A percentile compares a stretch with the other conserved stretches of the same genome.
These are phyloP conservation scores for Chymomyza costata DNA, from an alignment of 1,140 invertebrate genomes.

Conservation along the genomic window DNA sequence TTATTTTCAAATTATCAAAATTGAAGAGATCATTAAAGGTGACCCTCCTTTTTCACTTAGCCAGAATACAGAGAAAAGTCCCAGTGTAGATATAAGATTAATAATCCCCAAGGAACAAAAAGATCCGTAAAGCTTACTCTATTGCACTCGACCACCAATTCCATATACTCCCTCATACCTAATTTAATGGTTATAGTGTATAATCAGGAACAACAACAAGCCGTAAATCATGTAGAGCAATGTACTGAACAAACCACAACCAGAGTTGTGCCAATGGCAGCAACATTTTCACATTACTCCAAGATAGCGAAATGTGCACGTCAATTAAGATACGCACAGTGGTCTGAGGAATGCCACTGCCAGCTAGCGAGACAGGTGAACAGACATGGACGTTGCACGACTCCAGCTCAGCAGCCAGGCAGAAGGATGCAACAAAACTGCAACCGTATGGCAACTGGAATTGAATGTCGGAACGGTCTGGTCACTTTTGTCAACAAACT, in stretches of 20 bases:
- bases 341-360: slow-evolving; percentile 36
- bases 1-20: too few species aligned
- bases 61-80: too few species aligned
- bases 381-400: too few species aligned
- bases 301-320: slow-evolving; percentile 73
- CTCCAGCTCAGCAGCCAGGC: too few species aligned
- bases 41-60: too few species aligned
- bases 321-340: slow-evolving; percentile 66
- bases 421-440: background rate
- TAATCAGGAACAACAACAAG: slow-evolving; percentile 23
- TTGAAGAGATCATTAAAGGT: too few species aligned
- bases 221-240: slow-evolving; percentile 58
- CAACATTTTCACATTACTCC: slow-evolving; percentile 71
- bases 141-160: too few species aligned
- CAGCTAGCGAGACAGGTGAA: slow-evolving; percentile 52
- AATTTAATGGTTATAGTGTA: background rate
- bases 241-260: slow-evolving; percentile 8
- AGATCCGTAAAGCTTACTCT: too few species aligned
- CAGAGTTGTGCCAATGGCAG: slow-evolving; percentile 8
- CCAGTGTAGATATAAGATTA: too few species aligned
- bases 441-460: slow-evolving; percentile 9
- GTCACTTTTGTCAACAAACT: slow-evolving; percentile 68
- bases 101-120: too few species aligned
- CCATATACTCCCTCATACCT: background rate
- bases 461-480: slow-evolving; percentile 41